Evolutionary conservation across 2,888 invertebrate genomes (phyloP), one percentile per base, ranked within the genome.

Genomic region (Calliphora vomitoria): DNA sequence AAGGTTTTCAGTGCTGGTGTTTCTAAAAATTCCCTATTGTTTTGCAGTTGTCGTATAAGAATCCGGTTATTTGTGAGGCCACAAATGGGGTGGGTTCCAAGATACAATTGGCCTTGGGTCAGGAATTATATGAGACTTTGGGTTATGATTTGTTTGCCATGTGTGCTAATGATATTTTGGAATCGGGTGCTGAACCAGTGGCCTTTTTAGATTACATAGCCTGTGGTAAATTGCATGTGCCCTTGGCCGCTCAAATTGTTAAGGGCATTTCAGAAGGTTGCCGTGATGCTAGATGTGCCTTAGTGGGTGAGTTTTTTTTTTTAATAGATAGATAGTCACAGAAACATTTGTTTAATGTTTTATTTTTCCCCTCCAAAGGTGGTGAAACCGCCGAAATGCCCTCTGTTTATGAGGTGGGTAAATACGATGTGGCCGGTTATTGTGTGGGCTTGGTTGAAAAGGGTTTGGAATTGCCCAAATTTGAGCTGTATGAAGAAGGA

Each of bases 351-450:
- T 50, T 50, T n/a, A 50, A 50, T n/a, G 13, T 50, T n/a, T 15
- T 50, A 11, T n/a, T 55, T 58, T 13, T 11, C 53, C 35, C 11
- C 10, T 41, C 4, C 13, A 44, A 66, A 93, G 93, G 96, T 87
- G 99, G 99, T 0, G 99, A 99, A 94, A 99, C 99, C 1, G 99
- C 99, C 0, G 99, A 99, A 94, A 98, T 99, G 98, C 99, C 99
- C 0, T 97, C 97, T 1, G 97, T 99, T 94, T 99, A 99, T 94
- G 95, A 95, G 3, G 94, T 95, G 0, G 97, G 97, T 0, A 97
- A 98, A 89, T 99, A 99, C 93, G 99, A 99, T 93, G 93, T 99
- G 74, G 99, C 99, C 15, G 99, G 99, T 2, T 99, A 99, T 94
- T 96, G 98, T 0, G 98, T 99, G 0, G 99, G 99, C 0, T 97